Base-by-base conservation (phyloP, 1,140 invertebrate species). In the Drosophila nasuta region DNA sequence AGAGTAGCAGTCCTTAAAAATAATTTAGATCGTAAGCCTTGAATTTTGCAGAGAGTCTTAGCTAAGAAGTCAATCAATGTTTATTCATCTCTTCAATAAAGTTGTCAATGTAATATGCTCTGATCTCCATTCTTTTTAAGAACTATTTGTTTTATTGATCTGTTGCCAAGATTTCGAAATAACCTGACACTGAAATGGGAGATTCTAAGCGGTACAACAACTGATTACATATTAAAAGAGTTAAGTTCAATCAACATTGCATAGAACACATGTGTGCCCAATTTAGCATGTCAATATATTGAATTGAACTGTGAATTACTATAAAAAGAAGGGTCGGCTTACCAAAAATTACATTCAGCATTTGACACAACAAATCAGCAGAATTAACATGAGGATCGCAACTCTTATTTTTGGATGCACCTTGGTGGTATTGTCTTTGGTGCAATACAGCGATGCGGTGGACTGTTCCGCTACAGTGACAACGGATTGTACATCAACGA, bases 231-330 rank as follows among this genome's bases (percentile, higher is more conserved):
- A 69, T 13, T 10, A 15, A 6, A 62, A 15, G 25, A 11, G 30
- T 49, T 59, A 2, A 48, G 25, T 35, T 51, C 7, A 11, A 48
- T 38, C 33, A 49, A 38, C 8, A 5, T 25, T 58, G 13, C n/a
- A 11, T 25, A 25, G 0, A 51, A 69, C 67, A 69, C 58, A 45
- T 69, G 67, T 69, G 57, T 52, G 11, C 58, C n/a, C 57, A 68
- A 45, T 69, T 52, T 3, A 43, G 17, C 54, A 28, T 35, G 17
- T 33, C 10, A 3, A 11, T 51, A 5, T 51, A 25, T 2, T 10
- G 33, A 25, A 63, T 20, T 48, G 4, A 43, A 43, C 41, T 38
- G 11, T 4, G 35, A 62, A 69, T 52, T 10, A 51, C 11, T 70
- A 70, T 70, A 70, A 64, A 70, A 56, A 35, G 68, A 46, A 15